Conservation (phyloP, 2,797 vertebrate genomes). For the Danio albolineatus region DNA sequence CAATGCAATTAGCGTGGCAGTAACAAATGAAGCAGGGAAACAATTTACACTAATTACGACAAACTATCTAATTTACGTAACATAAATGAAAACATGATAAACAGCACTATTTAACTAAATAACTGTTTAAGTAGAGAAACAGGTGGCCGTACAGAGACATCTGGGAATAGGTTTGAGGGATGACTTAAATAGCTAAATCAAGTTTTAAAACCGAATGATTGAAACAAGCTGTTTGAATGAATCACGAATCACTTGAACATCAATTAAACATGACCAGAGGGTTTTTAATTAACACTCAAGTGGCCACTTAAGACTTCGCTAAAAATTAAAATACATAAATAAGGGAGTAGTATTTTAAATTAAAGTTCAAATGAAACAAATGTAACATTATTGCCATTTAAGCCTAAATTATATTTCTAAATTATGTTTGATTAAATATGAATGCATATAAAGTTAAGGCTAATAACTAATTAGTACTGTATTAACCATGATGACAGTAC, state of each 20-base stretch:
- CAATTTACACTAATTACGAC: slow-evolving; percentile 41
- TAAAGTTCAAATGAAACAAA: no score
- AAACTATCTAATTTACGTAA: slow-evolving; percentile 26
- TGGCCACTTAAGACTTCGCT: not conserved
- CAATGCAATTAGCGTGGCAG: slow-evolving; percentile 23
- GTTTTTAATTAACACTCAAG: not conserved
- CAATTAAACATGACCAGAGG: not conserved
- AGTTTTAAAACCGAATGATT: not conserved
- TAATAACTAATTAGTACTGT: no score
- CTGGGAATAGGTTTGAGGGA: slow-evolving; percentile 10
- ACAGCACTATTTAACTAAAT: slow-evolving; percentile 31
- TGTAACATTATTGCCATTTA: no score
- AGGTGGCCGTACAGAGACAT: not conserved
- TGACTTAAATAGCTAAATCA: not conserved
- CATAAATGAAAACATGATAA: slow-evolving; percentile 32
- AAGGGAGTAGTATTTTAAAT: no score
- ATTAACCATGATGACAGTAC: no score
- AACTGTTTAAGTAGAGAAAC: slow-evolving; percentile 23
- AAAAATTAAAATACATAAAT: no score
- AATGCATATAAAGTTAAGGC: no score
- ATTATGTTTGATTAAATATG: no score
- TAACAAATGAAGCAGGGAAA: slow-evolving; percentile 24
- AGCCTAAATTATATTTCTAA: no score
- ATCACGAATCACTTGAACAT: not conserved
- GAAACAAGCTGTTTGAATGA: not conserved